Conservation (phyloP, 2,888 invertebrate species). For the Artemia sinica region DNA sequence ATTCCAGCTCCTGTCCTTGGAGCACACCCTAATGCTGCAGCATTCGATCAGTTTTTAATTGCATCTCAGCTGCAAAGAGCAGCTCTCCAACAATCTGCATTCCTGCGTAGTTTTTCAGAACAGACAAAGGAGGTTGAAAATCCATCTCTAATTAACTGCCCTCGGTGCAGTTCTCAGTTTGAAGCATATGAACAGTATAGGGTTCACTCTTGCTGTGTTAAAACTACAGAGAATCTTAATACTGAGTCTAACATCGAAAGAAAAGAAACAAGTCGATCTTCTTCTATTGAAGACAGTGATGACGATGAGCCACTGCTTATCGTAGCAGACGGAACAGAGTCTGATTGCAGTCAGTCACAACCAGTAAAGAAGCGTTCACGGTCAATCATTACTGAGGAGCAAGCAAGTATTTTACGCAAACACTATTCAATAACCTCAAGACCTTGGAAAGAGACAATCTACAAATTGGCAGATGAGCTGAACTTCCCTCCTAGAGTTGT, state of each 20-base stretch:
- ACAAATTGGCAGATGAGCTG: conserved; percentile 59
- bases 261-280: no score
- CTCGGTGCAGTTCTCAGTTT: no score
- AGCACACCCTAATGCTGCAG: background rate
- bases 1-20: conserved; percentile 4
- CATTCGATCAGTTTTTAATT: conserved; percentile 20
- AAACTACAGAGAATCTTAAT: no score
- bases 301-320: background rate
- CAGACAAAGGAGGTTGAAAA: background rate
- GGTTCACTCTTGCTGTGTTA: no score
- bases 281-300: background rate
- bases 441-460: conserved; percentile 83
- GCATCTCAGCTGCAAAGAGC: conserved; percentile 20
- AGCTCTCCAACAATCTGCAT: conserved; percentile 14
- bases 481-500: conserved; percentile 40
- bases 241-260: no score
- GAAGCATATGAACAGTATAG: no score
- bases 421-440: conserved; percentile 78
- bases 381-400: conserved; percentile 84
- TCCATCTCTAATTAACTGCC: no score
- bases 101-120: background rate
- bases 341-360: conserved; percentile 1
- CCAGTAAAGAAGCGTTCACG: conserved; percentile 47
- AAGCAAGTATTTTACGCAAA: conserved; percentile 67
- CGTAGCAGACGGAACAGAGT: conserved; percentile 9